Evolutionary conservation across 2,888 invertebrate species (phyloP), one percentile per base, ranked within the genome.

Genomic region (Adineta ricciae): DNA sequence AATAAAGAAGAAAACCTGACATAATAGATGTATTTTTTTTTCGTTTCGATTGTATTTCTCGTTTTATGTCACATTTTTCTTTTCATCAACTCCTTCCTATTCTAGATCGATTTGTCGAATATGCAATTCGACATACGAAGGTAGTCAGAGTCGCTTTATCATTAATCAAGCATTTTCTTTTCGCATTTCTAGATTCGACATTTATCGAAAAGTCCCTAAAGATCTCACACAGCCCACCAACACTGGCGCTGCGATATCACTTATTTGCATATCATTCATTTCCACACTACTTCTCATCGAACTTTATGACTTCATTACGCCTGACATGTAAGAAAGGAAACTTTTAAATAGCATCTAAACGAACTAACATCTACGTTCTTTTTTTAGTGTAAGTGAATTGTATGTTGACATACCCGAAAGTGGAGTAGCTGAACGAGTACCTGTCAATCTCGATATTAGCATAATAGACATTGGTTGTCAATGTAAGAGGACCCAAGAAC

Each of bases 161-260:
- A 2, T 19, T 1, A 46, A n/a, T 8, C n/a, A 24, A 21, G 2
- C 41, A 7, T 21, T 11, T 36, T 38, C 36, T 84, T 24, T 27
- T n/a, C 24, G 83, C 41, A 38, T 7, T 11, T 89, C 36, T 88
- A 92, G 92, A 88, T 91, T 93, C 86, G 93, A 93, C 87, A 91
- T 93, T 83, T 93, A 93, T 87, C 90, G 93, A n/a, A 93, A 93
- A 88, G 91, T 92, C 27, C 92, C 92, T 0, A 92, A 92, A 88
- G 93, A 93, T 88, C 89, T 93, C 86, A 92, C 92, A 0, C 92
- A 92, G 88, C 92, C 93, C 0, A 93, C 93, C 2, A 87, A 91
- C 3, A 91, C 92, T 21, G 92, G 92, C 54, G 92, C 92, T 41
- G 87, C 91, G 50, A 92, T 92, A 82, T 92, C 92, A 19, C 88